phyloP scores from a whole-genome alignment of 2,113 vertebrate species.

The Dicrurus megarhynchus region DNA sequence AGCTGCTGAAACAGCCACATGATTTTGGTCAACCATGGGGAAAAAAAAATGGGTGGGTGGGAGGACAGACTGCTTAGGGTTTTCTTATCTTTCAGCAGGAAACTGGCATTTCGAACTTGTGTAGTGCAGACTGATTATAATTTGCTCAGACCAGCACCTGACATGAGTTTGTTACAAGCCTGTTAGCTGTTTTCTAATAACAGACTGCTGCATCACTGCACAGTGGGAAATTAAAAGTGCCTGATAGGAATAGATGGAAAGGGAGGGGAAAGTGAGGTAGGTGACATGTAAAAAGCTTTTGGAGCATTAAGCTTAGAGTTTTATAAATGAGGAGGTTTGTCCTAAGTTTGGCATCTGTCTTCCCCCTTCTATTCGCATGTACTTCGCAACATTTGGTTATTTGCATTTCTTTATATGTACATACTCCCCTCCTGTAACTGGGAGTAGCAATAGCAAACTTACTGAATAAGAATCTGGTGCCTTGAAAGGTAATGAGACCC shows the following conservation, averaged over 20 bases:
- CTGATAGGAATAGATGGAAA: neutral
- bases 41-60: accelerated
- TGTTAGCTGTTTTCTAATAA: conserved; percentile 24
- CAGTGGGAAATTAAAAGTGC: conserved; percentile 22
- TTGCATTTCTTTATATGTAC: neutral
- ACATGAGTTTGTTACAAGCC: neutral
- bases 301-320: neutral
- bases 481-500: neutral
- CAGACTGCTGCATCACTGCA: neutral
- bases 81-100: neutral
- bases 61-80: neutral
- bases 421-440: neutral
- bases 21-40: neutral
- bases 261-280: neutral
- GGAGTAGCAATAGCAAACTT: neutral
- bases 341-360: neutral
- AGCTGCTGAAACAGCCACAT: neutral
- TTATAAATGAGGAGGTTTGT: neutral
- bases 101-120: neutral
- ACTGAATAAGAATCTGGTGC: neutral
- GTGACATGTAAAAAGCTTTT: conserved; percentile 12
- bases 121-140: neutral
- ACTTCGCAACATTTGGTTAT: neutral
- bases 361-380: neutral
- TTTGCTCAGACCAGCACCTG: neutral